Evolutionary conservation across 2,113 vertebrate species (phyloP), one percentile per base, ranked within the genome.

Genomic region (Scytalopus superciliaris): DNA sequence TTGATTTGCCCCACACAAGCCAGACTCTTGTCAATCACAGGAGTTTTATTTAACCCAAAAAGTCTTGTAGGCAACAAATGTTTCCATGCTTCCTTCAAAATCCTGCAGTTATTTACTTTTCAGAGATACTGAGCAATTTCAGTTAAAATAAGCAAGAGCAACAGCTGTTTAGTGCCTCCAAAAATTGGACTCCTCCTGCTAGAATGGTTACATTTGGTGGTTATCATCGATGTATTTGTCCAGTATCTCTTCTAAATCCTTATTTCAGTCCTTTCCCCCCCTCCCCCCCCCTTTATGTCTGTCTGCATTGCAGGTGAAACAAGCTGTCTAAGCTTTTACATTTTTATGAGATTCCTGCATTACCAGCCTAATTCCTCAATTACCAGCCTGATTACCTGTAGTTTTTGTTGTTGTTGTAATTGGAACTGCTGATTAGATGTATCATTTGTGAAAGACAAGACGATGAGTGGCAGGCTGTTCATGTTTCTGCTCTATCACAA

Each of bases 321-420:
- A 55, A 44, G 22, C 91, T 67, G 66, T 8, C 81, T 91, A 49
- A 84, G 50, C 19, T 90, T 87, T 91, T 57, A 25, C 76, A 76
- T 94, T 94, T 70, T 50, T 93, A 86, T 97, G 87, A 72, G 56
- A 49, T 86, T 80, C 62, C 64, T 93, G 72, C 57, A 64, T 85
- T 76, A 50, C 62, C 62, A 92, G 72, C 53, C 74, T 87, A 94
- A 95, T 95, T 96, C 84, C 45, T 97, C 89, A 95, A 72, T 95
- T 95, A 95, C 80, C 80, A 63, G 55, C 63, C 42, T 92, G 92
- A 92, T 95, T 93, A 87, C 53, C 67, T 96, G 89, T 78, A 90
- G 87, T n/a, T 96, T 94, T 76, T 94, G 89, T 97, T 95, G 84
- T 68, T 93, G 79, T 56, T 90, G 89, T 85, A 96, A 95, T 97